These are phyloP conservation scores for Psilopogon haemacephalus DNA, from an alignment of 2,113 vertebrate species.

Conservation along the genomic window DNA sequence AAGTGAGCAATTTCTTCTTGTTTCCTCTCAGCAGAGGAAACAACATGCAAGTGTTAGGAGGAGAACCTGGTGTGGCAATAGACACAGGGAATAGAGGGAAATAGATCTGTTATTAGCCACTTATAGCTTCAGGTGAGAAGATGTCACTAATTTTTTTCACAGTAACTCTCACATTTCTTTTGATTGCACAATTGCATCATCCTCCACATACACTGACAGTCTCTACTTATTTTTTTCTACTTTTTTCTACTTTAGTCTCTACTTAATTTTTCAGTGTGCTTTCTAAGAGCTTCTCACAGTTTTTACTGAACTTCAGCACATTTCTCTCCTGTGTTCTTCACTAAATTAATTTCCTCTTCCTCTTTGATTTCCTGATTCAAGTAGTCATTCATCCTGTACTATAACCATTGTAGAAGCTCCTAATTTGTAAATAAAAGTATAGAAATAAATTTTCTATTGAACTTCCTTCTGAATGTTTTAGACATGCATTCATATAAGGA, in stretches of 20 bases:
- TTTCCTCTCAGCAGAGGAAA: neutral
- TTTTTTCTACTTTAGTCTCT: too few relatives aligned
- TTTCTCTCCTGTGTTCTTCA: neutral
- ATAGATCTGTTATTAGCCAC: neutral
- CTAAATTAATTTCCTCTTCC: neutral
- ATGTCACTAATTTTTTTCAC: neutral
- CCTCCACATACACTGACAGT: neutral
- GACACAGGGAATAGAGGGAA: neutral
- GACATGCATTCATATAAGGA: neutral
- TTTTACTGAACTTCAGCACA: neutral
- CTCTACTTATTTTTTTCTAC: neutral
- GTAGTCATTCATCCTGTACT: neutral
- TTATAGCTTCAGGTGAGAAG: neutral
- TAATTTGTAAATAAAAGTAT: neutral
- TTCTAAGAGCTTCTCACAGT: neutral
- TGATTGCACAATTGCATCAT: neutral
- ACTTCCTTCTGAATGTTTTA: neutral
- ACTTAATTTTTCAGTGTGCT: neutral
- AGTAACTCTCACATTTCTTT: neutral
- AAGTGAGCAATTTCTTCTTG: neutral
- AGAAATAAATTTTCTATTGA: neutral
- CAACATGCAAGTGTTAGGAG: neutral
- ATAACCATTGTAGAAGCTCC: neutral
- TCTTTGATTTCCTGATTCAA: neutral
- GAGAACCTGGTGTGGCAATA: neutral